Evolutionary conservation across 2,113 vertebrate species (phyloP), one percentile per base, ranked within the genome.

Genomic region (Sinocyclocheilus maitianheensis): DNA sequence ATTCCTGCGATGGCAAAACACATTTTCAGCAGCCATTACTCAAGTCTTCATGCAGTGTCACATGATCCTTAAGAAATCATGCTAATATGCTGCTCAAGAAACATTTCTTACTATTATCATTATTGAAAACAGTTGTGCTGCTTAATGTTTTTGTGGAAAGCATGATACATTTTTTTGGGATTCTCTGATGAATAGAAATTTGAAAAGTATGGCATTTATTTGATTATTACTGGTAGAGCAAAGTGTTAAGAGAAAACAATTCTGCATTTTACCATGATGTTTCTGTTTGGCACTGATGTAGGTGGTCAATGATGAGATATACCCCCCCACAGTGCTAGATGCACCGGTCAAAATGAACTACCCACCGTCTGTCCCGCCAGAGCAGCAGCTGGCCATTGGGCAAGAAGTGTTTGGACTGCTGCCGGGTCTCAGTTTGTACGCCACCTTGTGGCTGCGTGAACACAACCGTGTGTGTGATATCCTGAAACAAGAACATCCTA

Each of bases 401-500:
- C 97, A 99, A 88, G 97, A 99, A 91, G 89, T 97, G 30, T 99
- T 95, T 0, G 98, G 98, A 72, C 90, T 98, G n/a, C 92, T 99
- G 78, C 98, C 98, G 0, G 97, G 98, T 55, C 96, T 99, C 85
- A 94, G 94, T 88, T 86, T 99, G 86, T 97, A 97, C 0, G 92
- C 95, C 90, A 99, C 97, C 0, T 3, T 99, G 87, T 99, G 98
- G 98, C 93, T 99, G 53, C 95, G 98, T 0, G 98, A 99, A 89
- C 98, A 99, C 90, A 99, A 99, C 92, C 95, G 98, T 0, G 92
- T 99, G 83, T 99, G 97, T 3, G 97, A 97, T 88, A 22, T 99
- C 62, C 93, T 99, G 84, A 96, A 95, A 84, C 71, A 46, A 12
- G 97, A 98, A 0, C 98, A 99, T 76, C 97, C 98, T 0, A 96